phyloP scores from a whole-genome alignment of 2,113 vertebrate species.

The Plecturocebus donacophilus region DNA sequence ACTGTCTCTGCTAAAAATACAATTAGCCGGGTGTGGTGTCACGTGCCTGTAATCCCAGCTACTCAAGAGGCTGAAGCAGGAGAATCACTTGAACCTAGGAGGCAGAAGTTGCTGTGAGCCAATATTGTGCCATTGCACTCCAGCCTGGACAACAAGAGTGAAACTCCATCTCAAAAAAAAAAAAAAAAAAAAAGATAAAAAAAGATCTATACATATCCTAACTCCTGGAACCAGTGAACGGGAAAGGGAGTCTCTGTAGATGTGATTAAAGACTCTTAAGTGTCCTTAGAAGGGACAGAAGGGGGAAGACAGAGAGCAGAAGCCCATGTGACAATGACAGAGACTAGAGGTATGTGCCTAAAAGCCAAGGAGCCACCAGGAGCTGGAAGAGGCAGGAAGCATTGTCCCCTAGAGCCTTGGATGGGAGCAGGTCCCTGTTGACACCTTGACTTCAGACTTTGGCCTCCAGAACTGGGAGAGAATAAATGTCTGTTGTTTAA shows the following conservation, averaged over 20 bases:
- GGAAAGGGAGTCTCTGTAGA: background rate
- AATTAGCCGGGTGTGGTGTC: too few species aligned
- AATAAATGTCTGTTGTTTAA: background rate
- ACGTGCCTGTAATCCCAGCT: too few species aligned
- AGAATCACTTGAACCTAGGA: too few species aligned
- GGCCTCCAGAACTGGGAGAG: accelerated
- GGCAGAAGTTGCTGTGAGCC: too few species aligned
- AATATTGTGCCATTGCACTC: accelerated
- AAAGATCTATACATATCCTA: accelerated
- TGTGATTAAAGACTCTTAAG: background rate
- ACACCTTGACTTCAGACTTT: accelerated
- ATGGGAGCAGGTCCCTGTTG: accelerated
- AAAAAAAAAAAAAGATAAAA: too few species aligned
- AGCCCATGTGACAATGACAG: accelerated
- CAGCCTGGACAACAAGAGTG: too few species aligned
- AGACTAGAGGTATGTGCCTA: accelerated
- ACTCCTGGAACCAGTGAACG: accelerated
- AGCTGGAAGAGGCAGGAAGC: background rate
- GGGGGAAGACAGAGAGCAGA: background rate
- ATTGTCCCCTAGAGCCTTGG: accelerated
- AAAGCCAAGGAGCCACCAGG: background rate
- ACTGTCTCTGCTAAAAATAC: too few species aligned
- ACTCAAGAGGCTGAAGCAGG: too few species aligned
- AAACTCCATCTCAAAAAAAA: too few species aligned
- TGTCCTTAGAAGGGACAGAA: background rate